These are phyloP conservation scores for Parnassius apollo DNA, from an alignment of 2,888 invertebrate genomes.

Conservation along the genomic window DNA sequence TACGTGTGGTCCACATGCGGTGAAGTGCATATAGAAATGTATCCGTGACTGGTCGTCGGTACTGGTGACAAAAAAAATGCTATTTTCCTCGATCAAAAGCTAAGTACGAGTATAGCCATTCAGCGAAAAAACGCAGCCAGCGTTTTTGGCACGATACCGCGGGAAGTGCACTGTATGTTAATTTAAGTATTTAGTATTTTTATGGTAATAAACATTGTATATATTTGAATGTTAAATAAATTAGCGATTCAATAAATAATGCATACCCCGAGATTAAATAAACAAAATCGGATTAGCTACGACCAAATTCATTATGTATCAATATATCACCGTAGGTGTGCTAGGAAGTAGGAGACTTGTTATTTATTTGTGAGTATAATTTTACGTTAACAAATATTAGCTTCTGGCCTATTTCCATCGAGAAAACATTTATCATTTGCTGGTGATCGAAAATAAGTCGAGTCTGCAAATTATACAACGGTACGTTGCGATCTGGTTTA, in stretches of 20 bases:
- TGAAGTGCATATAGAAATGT: too few relatives aligned
- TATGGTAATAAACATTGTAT: too few relatives aligned
- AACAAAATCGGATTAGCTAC: conserved; percentile 24
- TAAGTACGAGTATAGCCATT: too few relatives aligned
- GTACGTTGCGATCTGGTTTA: conserved; percentile 38
- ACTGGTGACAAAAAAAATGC: too few relatives aligned
- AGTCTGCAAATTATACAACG: conserved; percentile 50
- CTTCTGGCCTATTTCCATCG: conserved; percentile 56
- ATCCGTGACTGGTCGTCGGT: too few relatives aligned
- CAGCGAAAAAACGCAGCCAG: too few relatives aligned
- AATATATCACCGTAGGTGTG: conserved; percentile 19
- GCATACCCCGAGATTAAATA: conserved; percentile 14
- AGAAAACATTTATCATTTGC: conserved; percentile 61
- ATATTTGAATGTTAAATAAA: too few relatives aligned
- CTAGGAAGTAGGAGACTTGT: conserved; percentile 26
- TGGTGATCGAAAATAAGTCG: conserved; percentile 58
- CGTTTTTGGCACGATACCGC: too few relatives aligned
- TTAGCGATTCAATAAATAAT: conserved; percentile 19
- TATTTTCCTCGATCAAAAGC: too few relatives aligned
- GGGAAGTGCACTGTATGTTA: too few relatives aligned
- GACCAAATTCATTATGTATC: conserved; percentile 26
- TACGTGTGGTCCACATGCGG: too few relatives aligned
- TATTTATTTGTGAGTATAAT: conserved; percentile 69
- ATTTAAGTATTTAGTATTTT: too few relatives aligned
- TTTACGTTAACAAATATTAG: conserved; percentile 60